These are phyloP conservation scores for Malurus cyaneus DNA, from an alignment of 2,113 vertebrate genomes.

Conservation along the genomic window DNA sequence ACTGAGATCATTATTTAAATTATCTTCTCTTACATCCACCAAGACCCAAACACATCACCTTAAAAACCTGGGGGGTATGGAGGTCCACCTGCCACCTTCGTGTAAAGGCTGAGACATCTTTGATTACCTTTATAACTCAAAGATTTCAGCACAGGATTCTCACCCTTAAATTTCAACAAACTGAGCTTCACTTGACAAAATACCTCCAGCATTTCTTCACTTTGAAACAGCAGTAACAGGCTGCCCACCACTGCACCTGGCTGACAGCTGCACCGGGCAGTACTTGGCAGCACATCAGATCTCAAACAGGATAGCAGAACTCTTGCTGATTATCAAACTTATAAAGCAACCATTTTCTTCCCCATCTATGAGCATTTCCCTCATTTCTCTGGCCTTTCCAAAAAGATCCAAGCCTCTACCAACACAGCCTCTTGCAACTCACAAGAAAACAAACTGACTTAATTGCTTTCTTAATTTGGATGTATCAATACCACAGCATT, in stretches of 20 bases:
- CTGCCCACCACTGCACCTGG: not conserved
- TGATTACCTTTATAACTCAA: not conserved
- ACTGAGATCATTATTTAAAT: not conserved
- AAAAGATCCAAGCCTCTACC: not conserved
- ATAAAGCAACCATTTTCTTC: not conserved
- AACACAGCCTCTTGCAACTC: not conserved
- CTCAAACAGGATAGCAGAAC: not conserved
- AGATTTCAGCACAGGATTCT: not conserved
- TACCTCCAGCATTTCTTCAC: not conserved
- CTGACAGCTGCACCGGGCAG: not conserved
- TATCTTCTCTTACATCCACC: not conserved
- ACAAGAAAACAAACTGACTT: not conserved
- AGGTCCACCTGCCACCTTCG: not conserved
- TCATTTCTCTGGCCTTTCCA: not conserved
- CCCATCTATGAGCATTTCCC: not conserved
- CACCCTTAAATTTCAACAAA: not conserved
- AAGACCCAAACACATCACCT: not conserved
- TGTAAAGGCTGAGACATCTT: not conserved
- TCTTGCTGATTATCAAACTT: not conserved
- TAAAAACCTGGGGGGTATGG: fast-evolving
- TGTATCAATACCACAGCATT: not conserved
- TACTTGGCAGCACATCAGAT: not conserved
- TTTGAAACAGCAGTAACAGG: not conserved
- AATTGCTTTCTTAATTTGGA: not conserved
- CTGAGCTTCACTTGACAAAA: not conserved